Percentiles rank a stretch among this genome's conserved stretches.
Conservation (phyloP, 2,888 invertebrate genomes). For the Zhuqinia jingwanae region DNA sequence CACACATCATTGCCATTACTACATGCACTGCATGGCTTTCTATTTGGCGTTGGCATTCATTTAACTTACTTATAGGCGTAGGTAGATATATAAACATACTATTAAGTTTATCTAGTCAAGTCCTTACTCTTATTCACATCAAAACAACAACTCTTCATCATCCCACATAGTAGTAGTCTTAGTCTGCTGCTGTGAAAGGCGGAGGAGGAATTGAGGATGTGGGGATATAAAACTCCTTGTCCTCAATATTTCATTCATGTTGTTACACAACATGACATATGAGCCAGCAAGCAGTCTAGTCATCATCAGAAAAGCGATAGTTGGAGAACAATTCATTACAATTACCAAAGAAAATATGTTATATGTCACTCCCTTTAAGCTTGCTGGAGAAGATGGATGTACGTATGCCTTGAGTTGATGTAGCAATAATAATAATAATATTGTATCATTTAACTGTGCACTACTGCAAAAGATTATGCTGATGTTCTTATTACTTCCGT, state of each 20-base stretch:
- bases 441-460: too few species aligned
- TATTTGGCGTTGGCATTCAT: too few species aligned
- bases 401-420: not conserved
- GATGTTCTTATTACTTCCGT: too few species aligned
- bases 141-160: not conserved
- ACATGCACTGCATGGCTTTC: too few species aligned
- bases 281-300: not conserved
- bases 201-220: not conserved
- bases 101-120: too few species aligned
- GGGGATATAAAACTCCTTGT: conserved; percentile 29
- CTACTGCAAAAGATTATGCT: too few species aligned
- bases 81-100: too few species aligned
- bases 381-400: not conserved
- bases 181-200: not conserved
- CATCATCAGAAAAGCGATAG: not conserved
- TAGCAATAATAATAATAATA: too few species aligned
- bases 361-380: not conserved
- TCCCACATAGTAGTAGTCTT: not conserved
- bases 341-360: not conserved
- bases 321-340: conserved; percentile 6
- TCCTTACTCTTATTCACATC: too few species aligned
- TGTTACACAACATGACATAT: conserved; percentile 7
- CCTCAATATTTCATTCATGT: conserved; percentile 37
- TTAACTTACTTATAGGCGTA: too few species aligned
- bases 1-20: too few species aligned